Conservation (phyloP, 1,140 invertebrate genomes). For the Aphis craccivora region DNA sequence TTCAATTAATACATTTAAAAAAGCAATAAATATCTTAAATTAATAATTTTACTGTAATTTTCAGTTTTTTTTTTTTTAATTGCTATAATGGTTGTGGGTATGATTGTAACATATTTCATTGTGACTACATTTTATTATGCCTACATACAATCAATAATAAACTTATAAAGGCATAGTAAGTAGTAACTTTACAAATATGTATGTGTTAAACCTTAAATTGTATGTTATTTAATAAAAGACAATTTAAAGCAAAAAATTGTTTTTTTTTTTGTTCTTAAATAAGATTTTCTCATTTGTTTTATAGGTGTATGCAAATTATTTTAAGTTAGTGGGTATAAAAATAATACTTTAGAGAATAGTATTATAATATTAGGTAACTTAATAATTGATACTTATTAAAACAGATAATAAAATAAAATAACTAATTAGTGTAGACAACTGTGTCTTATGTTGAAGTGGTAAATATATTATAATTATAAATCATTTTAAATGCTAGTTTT, state of each 20-base stretch:
- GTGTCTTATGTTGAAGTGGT: no score
- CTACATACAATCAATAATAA: not conserved
- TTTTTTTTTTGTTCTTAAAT: not conserved
- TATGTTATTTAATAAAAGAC: not conserved
- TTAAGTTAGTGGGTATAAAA: not conserved
- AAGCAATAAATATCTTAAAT: not conserved
- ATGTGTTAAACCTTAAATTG: not conserved
- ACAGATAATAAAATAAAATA: no score
- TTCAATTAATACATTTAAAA: not conserved
- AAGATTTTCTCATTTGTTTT: not conserved
- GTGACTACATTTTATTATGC: not conserved
- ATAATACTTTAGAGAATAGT: no score
- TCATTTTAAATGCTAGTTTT: no score
- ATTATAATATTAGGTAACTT: no score
- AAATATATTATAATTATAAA: no score
- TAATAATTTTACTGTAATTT: not conserved
- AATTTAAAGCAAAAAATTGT: not conserved
- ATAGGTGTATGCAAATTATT: not conserved
- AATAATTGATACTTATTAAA: no score
- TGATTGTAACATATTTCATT: not conserved
- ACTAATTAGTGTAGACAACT: no score
- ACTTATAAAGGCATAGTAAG: not conserved
- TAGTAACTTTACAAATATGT: not conserved
- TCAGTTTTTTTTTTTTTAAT: not conserved
- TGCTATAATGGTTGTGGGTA: not conserved